Base-by-base conservation (phyloP, 2,888 invertebrate genomes). In the Habrosyne pyritoides region DNA sequence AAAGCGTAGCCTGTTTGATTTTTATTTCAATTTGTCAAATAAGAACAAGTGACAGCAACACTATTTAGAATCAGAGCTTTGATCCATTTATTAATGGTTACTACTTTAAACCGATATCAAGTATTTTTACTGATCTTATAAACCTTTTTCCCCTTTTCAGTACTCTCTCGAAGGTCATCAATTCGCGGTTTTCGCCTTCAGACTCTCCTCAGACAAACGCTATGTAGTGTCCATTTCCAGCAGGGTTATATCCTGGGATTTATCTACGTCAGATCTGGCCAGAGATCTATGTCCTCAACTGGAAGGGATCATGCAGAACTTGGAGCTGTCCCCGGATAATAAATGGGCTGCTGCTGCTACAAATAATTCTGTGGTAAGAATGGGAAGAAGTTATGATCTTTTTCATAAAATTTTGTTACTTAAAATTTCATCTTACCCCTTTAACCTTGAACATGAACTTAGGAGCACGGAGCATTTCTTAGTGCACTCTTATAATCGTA, bases 101-200 rank as follows among this genome's bases (percentile, higher is more conserved):
- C n/a, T n/a, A n/a, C n/a, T n/a, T n/a, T n/a, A n/a, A n/a, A n/a
- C n/a, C n/a, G n/a, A n/a, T n/a, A n/a, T n/a, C n/a, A n/a, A n/a
- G n/a, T n/a, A n/a, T n/a, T n/a, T n/a, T n/a, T n/a, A n/a, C n/a
- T n/a, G n/a, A n/a, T n/a, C n/a, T n/a, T n/a, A n/a, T n/a, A n/a
- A n/a, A n/a, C n/a, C n/a, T 47, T 10, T n/a, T 50, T 42, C 21
- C 21, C 33, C n/a, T 49, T 91, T 89, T 6, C 86, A 97, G 96
- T 99, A 98, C 81, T 99, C 99, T 0, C 88, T 99, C 48, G 99
- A 99, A 91, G 99, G 99, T 0, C 99, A 99, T 86, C 98, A 98
- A 79, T 99, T 99, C 80, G 99, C 99, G 0, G 98, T 99, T 0
- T 99, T 99, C 84, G 98, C 96, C 1, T 97, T 98, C 81, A 96